Percentiles rank a stretch among this genome's conserved stretches.
Conservation (phyloP, 1,140 invertebrate genomes). For the Drosophila kurseongensis region DNA sequence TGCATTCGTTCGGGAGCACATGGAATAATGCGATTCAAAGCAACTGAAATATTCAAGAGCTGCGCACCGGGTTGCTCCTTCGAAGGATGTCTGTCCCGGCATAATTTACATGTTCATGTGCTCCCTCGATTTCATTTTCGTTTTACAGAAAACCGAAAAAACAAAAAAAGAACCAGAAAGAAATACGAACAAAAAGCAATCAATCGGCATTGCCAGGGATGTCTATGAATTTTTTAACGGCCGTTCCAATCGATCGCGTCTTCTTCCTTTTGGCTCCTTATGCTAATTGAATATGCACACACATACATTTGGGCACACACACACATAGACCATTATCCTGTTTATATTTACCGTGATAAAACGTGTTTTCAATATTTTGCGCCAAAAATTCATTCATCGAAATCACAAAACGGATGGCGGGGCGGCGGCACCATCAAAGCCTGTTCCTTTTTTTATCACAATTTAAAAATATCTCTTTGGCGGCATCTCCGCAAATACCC, state of each 20-base stretch:
- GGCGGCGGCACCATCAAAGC: constrained; percentile 56
- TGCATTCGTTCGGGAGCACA: constrained; percentile 8
- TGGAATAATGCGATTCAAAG: constrained; percentile 58
- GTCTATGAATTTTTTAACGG: constrained; percentile 66
- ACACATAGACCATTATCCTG: constrained; percentile 14
- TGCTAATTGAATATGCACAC: constrained; percentile 64
- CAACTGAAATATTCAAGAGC: constrained; percentile 63
- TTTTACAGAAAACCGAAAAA: neutral
- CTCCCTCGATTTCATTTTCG: constrained; percentile 8
- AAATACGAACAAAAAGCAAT: constrained; percentile 53
- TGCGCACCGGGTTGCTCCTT: constrained; percentile 8
- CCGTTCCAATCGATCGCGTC: constrained; percentile 54
- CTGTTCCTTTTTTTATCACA: constrained; percentile 41
- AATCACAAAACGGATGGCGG: neutral
- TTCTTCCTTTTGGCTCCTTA: constrained; percentile 14
- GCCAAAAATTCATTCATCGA: constrained; percentile 70
- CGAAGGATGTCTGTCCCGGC: constrained; percentile 2
- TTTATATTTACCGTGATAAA: constrained; percentile 52
- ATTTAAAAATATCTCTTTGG: constrained; percentile 61
- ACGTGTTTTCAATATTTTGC: constrained; percentile 74
- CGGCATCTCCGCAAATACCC: constrained; percentile 42
- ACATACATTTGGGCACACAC: neutral
- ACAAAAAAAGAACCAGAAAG: constrained; percentile 3
- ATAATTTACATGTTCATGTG: constrained; percentile 47
- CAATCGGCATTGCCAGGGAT: constrained; percentile 55